Percentiles rank a stretch among this genome's conserved stretches.
phyloP scores from a whole-genome alignment of 2,797 vertebrate genomes.

The Etheostoma perlongum region DNA sequence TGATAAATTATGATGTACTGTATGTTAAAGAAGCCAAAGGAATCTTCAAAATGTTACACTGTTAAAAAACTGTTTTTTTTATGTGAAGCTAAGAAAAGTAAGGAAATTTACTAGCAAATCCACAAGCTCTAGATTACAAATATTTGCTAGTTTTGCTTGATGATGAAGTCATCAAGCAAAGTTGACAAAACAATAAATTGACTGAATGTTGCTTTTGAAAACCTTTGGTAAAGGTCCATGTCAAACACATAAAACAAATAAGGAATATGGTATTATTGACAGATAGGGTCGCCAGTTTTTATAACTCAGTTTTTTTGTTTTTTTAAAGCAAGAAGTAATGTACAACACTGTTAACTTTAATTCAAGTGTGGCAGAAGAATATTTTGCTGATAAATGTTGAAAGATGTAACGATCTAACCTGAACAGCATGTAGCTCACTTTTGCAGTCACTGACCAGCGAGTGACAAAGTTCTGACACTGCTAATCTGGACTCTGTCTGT shows the following conservation, averaged over 20 bases:
- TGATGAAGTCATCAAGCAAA: too few species aligned
- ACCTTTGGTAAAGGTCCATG: neutral
- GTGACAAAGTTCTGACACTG: constrained; percentile 25
- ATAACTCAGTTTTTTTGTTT: neutral
- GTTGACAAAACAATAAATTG: neutral
- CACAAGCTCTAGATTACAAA: neutral
- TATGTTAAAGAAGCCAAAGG: neutral
- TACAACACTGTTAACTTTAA: neutral
- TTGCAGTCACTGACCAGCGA: neutral
- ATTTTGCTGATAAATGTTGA: neutral
- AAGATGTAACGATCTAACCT: constrained; percentile 7
- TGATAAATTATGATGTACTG: neutral
- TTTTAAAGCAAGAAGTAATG: neutral
- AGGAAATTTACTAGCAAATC: neutral
- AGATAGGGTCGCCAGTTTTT: neutral
- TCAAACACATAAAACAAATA: neutral
- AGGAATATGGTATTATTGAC: neutral
- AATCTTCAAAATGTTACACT: neutral
- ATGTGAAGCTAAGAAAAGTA: neutral
- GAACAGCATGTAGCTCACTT: constrained; percentile 3
- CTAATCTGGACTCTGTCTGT: constrained; percentile 55
- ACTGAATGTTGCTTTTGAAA: neutral
- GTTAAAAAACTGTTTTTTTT: neutral
- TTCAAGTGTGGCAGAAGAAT: neutral
- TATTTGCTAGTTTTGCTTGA: neutral